Evolutionary conservation across 2,888 invertebrate species (phyloP).

Genomic region (Ypsolopha scabrella): DNA sequence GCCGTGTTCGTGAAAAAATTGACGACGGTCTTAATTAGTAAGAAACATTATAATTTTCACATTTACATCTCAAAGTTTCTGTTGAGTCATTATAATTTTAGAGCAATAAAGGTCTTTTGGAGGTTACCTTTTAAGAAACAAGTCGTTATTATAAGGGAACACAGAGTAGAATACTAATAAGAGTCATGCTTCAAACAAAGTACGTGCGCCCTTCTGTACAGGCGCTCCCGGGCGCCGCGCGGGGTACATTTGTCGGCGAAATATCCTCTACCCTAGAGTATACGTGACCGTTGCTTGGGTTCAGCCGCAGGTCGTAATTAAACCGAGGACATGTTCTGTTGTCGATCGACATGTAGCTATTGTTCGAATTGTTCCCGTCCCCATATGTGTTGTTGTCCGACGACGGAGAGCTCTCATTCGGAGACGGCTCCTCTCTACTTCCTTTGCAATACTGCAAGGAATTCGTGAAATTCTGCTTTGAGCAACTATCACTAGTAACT

Average conservation of each 20-base stretch:
- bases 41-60: constrained; percentile 1
- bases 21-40: background rate
- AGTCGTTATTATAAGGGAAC: constrained; percentile 13
- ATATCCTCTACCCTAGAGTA: constrained; percentile 66
- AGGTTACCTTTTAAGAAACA: constrained; percentile 21
- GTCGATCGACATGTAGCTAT: constrained; percentile 78
- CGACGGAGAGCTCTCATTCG: constrained; percentile 70
- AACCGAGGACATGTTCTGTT: constrained; percentile 64
- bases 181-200: constrained; percentile 41
- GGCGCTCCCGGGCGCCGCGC: constrained; percentile 40
- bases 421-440: constrained; percentile 62
- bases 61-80: constrained; percentile 16
- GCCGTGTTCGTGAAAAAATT: background rate
- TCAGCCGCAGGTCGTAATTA: constrained; percentile 67
- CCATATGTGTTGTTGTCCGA: constrained; percentile 72
- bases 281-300: constrained; percentile 64
- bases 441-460: constrained; percentile 55
- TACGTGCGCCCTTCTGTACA: constrained; percentile 59
- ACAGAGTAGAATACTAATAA: constrained; percentile 10
- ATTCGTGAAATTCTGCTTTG: constrained; percentile 67
- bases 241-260: constrained; percentile 48
- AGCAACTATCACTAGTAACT: constrained; percentile 62
- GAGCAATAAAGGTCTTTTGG: background rate
- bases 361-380: constrained; percentile 74
- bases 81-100: constrained; percentile 1